Conservation (phyloP, 2,797 vertebrate species). For the Poeciliopsis presidionis region DNA sequence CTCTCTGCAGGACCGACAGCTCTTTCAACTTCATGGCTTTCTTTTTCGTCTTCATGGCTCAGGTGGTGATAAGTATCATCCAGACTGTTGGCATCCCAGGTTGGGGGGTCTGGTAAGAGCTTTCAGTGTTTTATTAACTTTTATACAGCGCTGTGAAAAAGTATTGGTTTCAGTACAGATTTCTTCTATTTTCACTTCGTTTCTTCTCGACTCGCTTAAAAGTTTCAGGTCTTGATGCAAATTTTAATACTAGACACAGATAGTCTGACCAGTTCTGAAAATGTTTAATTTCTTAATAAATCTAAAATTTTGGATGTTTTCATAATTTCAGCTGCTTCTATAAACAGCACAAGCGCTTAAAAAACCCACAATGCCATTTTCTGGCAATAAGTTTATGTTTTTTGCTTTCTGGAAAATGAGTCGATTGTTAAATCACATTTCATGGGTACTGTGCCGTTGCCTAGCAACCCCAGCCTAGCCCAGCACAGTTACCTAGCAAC, state of each 20-base stretch:
- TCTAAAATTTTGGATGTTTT: no score
- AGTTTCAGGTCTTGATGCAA: neutral
- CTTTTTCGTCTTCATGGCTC: slow-evolving; percentile 94
- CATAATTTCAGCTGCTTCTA: no score
- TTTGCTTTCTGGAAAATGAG: no score
- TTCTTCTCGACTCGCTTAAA: neutral
- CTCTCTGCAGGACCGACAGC: slow-evolving; percentile 89
- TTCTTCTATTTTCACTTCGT: neutral
- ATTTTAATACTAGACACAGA: neutral
- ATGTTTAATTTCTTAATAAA: neutral
- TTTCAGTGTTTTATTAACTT: slow-evolving; percentile 8
- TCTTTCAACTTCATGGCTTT: slow-evolving; percentile 98
- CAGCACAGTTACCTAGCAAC: no score
- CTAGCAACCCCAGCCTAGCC: no score
- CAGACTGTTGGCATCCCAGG: slow-evolving; percentile 89
- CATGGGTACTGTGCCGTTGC: no score
- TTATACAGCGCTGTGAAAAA: neutral
- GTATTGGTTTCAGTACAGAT: neutral
- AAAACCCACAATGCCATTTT: no score
- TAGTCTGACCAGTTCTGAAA: neutral
- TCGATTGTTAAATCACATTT: no score
- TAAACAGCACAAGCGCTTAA: no score
- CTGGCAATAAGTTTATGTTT: no score
- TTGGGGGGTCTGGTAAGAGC: slow-evolving; percentile 94
- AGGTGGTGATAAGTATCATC: slow-evolving; percentile 90